Evolutionary conservation across 2,888 invertebrate genomes (phyloP).

Genomic region (Erebia ligea): DNA sequence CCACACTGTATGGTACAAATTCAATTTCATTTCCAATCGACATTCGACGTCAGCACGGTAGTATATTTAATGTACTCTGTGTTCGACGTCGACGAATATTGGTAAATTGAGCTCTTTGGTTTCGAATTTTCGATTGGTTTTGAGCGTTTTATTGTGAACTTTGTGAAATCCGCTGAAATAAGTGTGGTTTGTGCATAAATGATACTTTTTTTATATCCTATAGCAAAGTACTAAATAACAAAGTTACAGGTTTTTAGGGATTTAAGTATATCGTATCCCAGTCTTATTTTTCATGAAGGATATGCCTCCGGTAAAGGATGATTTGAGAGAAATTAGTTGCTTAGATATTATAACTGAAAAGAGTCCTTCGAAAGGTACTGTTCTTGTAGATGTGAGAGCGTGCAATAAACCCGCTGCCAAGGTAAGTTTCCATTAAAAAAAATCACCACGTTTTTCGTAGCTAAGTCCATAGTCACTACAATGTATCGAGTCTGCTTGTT

Average conservation of each 20-base stretch:
- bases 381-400: slow-evolving; percentile 85
- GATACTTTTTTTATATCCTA: not conserved
- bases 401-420: slow-evolving; percentile 86
- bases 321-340: slow-evolving; percentile 74
- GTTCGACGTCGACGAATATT: too few relatives aligned
- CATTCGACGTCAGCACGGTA: too few relatives aligned
- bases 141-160: slow-evolving; percentile 33
- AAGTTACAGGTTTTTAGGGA: not conserved
- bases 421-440: slow-evolving; percentile 67
- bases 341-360: slow-evolving; percentile 77
- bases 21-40: too few relatives aligned
- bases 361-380: slow-evolving; percentile 75
- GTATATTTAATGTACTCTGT: too few relatives aligned
- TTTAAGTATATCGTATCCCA: not conserved
- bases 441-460: slow-evolving; percentile 1
- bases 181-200: not conserved
- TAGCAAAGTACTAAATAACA: not conserved
- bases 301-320: slow-evolving; percentile 82
- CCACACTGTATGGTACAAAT: too few relatives aligned
- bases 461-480: not conserved
- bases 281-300: slow-evolving; percentile 52
- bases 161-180: not conserved
- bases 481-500: slow-evolving; percentile 1
- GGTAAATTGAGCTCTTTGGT: too few relatives aligned
- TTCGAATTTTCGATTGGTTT: slow-evolving; percentile 24